Evolutionary conservation across 2,888 invertebrate genomes (phyloP), one percentile per base, ranked within the genome.

Genomic region (Agrochola macilenta): DNA sequence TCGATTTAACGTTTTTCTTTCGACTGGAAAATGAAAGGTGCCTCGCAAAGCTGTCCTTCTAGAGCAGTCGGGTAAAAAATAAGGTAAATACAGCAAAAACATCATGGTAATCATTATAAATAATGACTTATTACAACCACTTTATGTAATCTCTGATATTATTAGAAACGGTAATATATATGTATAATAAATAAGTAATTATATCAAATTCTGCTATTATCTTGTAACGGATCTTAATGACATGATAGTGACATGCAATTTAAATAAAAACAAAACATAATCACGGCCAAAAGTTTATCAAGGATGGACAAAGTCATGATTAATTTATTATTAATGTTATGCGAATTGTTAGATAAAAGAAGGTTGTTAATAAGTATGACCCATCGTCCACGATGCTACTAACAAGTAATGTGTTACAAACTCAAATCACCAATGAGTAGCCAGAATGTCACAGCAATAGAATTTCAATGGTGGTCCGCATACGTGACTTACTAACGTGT

Each of bases 251-350:
- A 35, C 5, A 26, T 5, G 4, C 9, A 81, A 54, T 81, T 72
- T 54, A 81, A 35, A 72, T 35, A 35, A 71, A 46, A 52, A 61
- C 23, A 43, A 20, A 71, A 49, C 1, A 49, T 7, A 39, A 30
- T 71, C 23, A 30, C 17, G 43, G 58, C 12, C n/a, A 30, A 30
- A 52, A 77, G 72, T 80, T 71, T 71, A 77, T 77, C 72, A 60
- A 4, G 43, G 11, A n/a, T n/a, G 9, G 9, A 5, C 11, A 30
- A 58, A 30, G n/a, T 17, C 14, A n/a, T 35, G 12, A 30, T 30
- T 17, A 9, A 8, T n/a, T n/a, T n/a, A n/a, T 43, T 2, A 35
- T n/a, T 17, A 17, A 20, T 35, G 5, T 49, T 4, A 68, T 30
- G 23, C 12, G 61, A n/a, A 26, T 30, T 49, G 35, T 49, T 12